Percentiles rank a stretch among this genome's conserved stretches.
Evolutionary conservation across 2,797 vertebrate genomes (phyloP).

Genomic region (Cryptoprocta ferox): DNA sequence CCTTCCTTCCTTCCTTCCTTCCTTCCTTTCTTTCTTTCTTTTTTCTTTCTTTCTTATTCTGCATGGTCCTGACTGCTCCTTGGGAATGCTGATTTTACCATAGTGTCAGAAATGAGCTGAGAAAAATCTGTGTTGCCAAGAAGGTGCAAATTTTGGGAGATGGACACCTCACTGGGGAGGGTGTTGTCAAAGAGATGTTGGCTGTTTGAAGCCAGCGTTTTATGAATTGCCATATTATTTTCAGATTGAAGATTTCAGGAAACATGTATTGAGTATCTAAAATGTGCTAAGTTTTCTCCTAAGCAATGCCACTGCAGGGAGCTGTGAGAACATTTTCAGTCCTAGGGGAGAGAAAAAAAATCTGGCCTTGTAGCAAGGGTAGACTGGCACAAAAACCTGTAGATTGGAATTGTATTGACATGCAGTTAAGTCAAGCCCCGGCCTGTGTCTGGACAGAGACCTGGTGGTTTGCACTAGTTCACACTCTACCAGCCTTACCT

Average conservation of each 20-base stretch:
- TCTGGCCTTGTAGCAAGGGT: neutral
- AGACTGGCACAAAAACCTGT: neutral
- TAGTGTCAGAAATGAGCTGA: neutral
- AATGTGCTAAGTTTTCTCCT: neutral
- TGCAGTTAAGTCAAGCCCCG: neutral
- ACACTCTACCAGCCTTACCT: neutral
- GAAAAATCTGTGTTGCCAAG: neutral
- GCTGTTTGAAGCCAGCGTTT: neutral
- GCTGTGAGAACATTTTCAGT: neutral
- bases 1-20: neutral
- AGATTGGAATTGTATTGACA: neutral
- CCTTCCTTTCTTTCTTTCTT: neutral
- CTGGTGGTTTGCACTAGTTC: neutral
- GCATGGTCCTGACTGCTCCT: neutral
- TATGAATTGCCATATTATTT: constrained; percentile 23
- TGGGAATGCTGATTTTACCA: neutral
- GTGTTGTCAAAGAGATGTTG: neutral
- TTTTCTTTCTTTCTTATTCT: neutral
- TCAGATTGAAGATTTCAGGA: constrained; percentile 41
- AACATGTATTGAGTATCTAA: neutral
- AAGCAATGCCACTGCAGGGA: neutral
- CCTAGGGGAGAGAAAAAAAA: neutral
- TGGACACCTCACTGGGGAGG: neutral
- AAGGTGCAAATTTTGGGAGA: neutral
- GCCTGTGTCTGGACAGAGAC: constrained; percentile 24